Evolutionary conservation across 2,888 invertebrate species (phyloP), one percentile per base, ranked within the genome.

Genomic region (Drosophila mayaguana): DNA sequence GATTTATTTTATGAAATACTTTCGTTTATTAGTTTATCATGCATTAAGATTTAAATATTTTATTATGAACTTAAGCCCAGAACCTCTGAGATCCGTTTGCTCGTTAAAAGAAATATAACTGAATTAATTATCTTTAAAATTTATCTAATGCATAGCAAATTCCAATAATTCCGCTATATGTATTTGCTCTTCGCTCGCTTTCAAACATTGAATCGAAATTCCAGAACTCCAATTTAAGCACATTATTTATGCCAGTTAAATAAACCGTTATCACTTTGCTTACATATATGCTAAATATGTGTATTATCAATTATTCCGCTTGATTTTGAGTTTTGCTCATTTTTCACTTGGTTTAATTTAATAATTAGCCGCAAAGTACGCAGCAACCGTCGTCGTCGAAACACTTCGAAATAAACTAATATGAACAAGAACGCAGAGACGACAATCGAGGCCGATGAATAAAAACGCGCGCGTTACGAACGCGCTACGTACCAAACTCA

Each of bases 401-500:
- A 62, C 55, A 59, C 53, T 65, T 28, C 48, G 32, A 32, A 53
- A 53, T 53, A 53, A 71, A 60, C 53, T 51, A 36, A 36, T 36
- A 38, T 32, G 18, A 32, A 18, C 32, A 28, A 40, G 16, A 55
- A 20, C 45, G 34, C 16, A 36, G 50, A 62, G 59, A 65, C 75
- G 63, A 38, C 59, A 67, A 63, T 45, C 79, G 56, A 50, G 25
- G 42, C 25, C 48, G 51, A 70, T 59, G 64, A 60, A 67, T 14
- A 46, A 40, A 50, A 61, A 72, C 69, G 80, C 81, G 87, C 85
- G 89, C 87, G 83, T 86, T 75, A 81, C 86, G 81, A 76, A 81
- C 87, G 78, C 89, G 81, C 85, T 65, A 67, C 78, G 81, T 72
- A 71, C 70, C 88, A 89, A 87, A 89, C 78, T 83, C 78, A 72